Evolutionary conservation across 64 coral and sea anemone species (phyloP), one percentile per base, ranked within the genome.

Genomic region (Dendrophyllia cribrosa): DNA sequence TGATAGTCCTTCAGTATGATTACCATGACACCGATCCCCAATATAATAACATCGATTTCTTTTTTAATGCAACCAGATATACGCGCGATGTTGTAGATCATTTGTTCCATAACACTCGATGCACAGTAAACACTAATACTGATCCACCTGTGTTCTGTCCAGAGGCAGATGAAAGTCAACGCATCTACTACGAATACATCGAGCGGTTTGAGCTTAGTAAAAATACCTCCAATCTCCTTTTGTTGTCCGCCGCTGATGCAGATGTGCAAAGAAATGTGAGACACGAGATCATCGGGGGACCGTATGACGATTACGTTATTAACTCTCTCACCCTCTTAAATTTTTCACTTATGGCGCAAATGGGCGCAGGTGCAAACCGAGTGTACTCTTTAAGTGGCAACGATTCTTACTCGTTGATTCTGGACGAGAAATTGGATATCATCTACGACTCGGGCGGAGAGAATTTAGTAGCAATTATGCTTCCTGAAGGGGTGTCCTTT

Each of bases 391-490:
- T 70, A 34, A 47, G 3, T 2, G 70, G 86, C n/a, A 74, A 88
- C 22, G 86, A 88, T 23, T 58, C 43, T 71, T 88, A 75, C 60
- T 88, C 86, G 14, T 48, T 88, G 3, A 76, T 75, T 74, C 73
- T 88, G 23, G 86, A 88, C 58, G 13, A 48, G 9, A 50, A 55
- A 9, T 51, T 63, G n/a, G 69, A 74, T 76, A 9, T 88, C 68
- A 88, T 88, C 13, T 88, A 48, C 24, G 86, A 88, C 73, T 75
- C 75, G n/a, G 86, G 86, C 58, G 86, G 86, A 19, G 71, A 75
- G 14, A 88, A 88, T 71, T 75, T 76, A 20, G 59, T 88, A 21
- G 70, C 73, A 17, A 51, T 88, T 11, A 46, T 88, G 16, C 86
- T 88, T 65, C 52, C 69, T 20, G 20, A 76, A 65, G 86, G 86